Base-by-base conservation (phyloP, 2,888 invertebrate genomes). In the Tetanocera ferruginea region DNA sequence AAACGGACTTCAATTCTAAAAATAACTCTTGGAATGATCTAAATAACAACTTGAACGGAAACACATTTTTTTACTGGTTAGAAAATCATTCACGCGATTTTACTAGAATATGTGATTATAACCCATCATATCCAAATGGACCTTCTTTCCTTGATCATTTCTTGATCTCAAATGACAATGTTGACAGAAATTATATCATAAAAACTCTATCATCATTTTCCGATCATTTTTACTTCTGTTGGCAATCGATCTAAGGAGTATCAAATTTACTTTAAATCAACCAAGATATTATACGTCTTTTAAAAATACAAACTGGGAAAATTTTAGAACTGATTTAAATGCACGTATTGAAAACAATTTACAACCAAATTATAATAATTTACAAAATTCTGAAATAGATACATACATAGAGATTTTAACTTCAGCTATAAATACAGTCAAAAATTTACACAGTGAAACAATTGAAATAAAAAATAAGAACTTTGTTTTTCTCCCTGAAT, bases 121-220 rank as follows among this genome's bases (percentile, higher is more conserved):
- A 62, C 28, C 62, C 62, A 31, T 62, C 62, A 31, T 62, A 28
- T 62, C 62, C 62, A 5, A 62, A 60, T 6, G 62, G 62, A 28
- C 28, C 31, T 5, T 62, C 62, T 3, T 62, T 62, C 28, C 31
- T 62, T 9, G 62, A 62, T 62, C 11, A 62, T 62, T 62, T 62
- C 28, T 62, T 62, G 17, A 28, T 62, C 8, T 23, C 23, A 23
- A 57, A 19, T 57, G 57, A 57, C 23, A 23, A 4, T 57, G 57
- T 57, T 25, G 19, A 57, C n/a, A 19, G 19, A 57, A 62, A 62
- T 62, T 62, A 6, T 62, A 17, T 5, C 23, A 62, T 62, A 31
- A 28, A 8, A 17, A 62, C 25, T 62, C 11, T 62, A 11, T 14
- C 31, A 3, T 23, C 25, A 9, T 60, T 60, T 60, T 60, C 23